Conservation (phyloP, 2,888 invertebrate genomes). For the Aphidoletes aphidimyza region DNA sequence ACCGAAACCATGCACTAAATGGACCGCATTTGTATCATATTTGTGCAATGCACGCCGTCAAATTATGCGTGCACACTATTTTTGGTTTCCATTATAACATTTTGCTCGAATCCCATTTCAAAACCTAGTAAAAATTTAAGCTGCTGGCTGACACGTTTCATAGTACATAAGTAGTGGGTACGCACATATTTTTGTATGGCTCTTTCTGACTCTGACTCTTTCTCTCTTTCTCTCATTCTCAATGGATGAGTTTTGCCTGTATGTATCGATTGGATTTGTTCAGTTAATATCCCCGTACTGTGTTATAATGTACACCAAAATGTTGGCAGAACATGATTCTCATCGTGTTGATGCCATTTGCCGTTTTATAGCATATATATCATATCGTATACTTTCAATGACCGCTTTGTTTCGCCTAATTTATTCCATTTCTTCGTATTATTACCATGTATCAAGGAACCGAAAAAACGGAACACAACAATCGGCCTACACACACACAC, state of each 20-base stretch:
- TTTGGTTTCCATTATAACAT: constrained; percentile 29
- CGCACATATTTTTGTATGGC: too few species aligned
- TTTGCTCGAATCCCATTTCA: not conserved
- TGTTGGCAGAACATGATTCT: too few species aligned
- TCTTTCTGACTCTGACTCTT: too few species aligned
- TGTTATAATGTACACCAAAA: too few species aligned
- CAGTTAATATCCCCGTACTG: too few species aligned
- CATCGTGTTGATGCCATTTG: too few species aligned
- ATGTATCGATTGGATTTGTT: too few species aligned
- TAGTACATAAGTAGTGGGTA: not conserved
- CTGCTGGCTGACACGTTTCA: not conserved
- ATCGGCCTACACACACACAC: not conserved
- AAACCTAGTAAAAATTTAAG: not conserved
- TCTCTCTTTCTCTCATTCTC: too few species aligned
- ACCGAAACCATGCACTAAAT: not conserved
- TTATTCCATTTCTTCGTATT: constrained; percentile 1
- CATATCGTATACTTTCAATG: not conserved
- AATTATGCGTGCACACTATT: constrained; percentile 39
- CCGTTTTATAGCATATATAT: not conserved
- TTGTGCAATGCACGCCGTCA: constrained; percentile 1
- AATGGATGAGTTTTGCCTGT: too few species aligned
- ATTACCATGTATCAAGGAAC: not conserved
- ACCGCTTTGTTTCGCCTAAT: constrained; percentile 32
- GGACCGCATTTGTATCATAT: not conserved
- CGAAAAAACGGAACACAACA: not conserved